Evolutionary conservation across 2,113 vertebrate species (phyloP).

Genomic region (Sapayoa aenigma): DNA sequence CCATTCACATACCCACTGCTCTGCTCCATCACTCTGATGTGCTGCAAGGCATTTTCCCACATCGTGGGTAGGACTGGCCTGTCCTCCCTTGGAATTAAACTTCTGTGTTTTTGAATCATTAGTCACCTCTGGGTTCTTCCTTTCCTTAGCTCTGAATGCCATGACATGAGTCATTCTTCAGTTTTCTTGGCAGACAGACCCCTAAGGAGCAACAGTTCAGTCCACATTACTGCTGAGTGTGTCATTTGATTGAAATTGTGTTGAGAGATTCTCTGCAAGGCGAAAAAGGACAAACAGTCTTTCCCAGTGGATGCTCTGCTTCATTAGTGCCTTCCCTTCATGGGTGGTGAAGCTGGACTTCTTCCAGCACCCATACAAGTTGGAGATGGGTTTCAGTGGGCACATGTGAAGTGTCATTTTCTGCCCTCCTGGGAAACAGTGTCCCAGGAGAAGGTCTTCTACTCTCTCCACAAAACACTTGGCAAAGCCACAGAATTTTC

Average conservation of each 20-base stretch:
- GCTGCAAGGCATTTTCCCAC: background rate
- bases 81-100: background rate
- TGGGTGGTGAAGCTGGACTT: background rate
- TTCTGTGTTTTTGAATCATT: background rate
- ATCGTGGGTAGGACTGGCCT: fast-evolving
- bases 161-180: background rate
- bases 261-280: background rate
- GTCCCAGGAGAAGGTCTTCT: background rate
- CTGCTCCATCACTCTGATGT: fast-evolving
- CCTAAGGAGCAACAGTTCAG: constrained; percentile 26
- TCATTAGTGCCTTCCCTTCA: background rate
- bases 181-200: constrained; percentile 38
- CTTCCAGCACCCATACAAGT: background rate
- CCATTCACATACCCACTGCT: background rate
- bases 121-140: background rate
- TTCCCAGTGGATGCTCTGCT: background rate
- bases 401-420: background rate
- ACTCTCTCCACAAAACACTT: background rate
- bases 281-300: background rate
- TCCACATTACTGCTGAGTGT: background rate
- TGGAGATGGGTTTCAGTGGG: background rate
- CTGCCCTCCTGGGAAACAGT: background rate
- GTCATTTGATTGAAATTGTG: constrained; percentile 20
- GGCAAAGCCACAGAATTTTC: background rate
- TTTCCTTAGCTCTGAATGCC: background rate